Evolutionary conservation across 2,888 invertebrate genomes (phyloP).

Genomic region (Ctenicera cuprea): DNA sequence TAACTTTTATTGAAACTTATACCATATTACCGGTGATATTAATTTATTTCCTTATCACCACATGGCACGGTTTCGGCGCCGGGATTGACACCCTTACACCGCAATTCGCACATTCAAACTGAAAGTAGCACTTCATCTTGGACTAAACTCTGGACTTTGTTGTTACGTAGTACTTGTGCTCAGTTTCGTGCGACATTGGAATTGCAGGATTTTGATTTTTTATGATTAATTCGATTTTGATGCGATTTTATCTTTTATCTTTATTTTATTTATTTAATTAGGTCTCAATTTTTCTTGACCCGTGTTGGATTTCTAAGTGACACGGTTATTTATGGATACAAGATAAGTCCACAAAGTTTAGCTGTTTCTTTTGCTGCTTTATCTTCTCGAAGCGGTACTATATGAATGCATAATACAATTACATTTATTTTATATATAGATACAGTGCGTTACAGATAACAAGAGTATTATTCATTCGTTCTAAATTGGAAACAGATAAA

Average conservation of each 20-base stretch:
- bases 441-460: conserved; percentile 20
- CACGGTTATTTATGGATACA: conserved; percentile 24
- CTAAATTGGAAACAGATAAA: too few species aligned
- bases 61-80: not conserved
- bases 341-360: conserved; percentile 9
- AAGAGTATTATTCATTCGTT: not conserved
- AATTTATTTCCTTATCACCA: not conserved
- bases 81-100: not conserved
- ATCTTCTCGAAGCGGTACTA: not conserved
- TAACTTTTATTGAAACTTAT: conserved; percentile 28
- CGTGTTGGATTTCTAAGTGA: conserved; percentile 2
- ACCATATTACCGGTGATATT: conserved; percentile 29
- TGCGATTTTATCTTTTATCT: conserved; percentile 17
- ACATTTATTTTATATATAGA: not conserved
- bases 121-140: conserved; percentile 1
- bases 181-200: not conserved
- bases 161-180: not conserved
- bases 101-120: not conserved
- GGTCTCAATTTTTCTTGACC: conserved; percentile 18
- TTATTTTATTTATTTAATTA: conserved; percentile 27
- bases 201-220: not conserved
- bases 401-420: not conserved
- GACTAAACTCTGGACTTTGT: conserved; percentile 9
- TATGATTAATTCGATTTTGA: conserved; percentile 16
- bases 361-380: conserved; percentile 8